Evolutionary conservation across 2,797 vertebrate genomes (phyloP).

Genomic region (Sebastes oblongus): DNA sequence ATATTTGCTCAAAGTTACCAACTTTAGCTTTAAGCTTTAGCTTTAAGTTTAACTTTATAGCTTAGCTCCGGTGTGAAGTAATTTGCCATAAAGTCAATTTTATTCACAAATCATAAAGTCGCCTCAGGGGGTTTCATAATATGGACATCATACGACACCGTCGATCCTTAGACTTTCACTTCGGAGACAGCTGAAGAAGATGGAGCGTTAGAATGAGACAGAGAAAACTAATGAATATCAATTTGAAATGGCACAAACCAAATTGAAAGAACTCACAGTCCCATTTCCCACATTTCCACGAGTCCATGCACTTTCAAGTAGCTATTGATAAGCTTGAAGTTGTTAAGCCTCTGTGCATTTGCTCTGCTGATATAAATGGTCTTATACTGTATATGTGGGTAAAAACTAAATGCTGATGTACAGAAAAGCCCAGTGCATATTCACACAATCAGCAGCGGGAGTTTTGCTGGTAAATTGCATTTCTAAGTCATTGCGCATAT

Average conservation of each 20-base stretch:
- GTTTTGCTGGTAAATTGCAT: constrained; percentile 54
- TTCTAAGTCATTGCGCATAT: constrained; percentile 33
- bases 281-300: constrained; percentile 4
- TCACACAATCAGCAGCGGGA: constrained; percentile 31
- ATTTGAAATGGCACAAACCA: constrained; percentile 32
- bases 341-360: constrained; percentile 40
- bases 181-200: not conserved
- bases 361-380: constrained; percentile 21
- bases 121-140: not conserved
- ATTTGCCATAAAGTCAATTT: not conserved
- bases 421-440: constrained; percentile 15
- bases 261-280: constrained; percentile 11
- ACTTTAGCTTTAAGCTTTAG: too few relatives aligned
- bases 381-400: constrained; percentile 14
- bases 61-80: not conserved
- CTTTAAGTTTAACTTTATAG: not conserved
- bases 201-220: not conserved
- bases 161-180: not conserved
- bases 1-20: too few relatives aligned
- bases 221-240: constrained; percentile 29
- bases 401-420: constrained; percentile 52
- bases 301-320: constrained; percentile 27
- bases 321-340: constrained; percentile 40
- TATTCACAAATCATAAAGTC: not conserved
- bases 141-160: not conserved